Evolutionary conservation across 2,113 vertebrate genomes (phyloP), one percentile per base, ranked within the genome.

Genomic region (Hydropotes inermis): DNA sequence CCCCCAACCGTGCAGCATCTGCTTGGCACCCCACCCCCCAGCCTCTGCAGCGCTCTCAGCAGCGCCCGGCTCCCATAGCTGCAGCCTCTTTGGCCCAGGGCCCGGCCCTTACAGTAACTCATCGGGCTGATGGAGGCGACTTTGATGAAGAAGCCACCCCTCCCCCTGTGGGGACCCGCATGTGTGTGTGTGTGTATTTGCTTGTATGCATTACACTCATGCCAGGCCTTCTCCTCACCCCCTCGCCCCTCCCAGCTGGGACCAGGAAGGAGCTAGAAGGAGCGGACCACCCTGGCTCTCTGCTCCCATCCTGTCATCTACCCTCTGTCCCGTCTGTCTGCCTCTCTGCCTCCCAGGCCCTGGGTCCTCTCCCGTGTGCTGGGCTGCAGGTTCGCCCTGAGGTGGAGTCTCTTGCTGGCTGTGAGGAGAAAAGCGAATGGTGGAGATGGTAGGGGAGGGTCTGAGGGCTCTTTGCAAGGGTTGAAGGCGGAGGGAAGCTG

Each of bases 61-160:
- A 97, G 97, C 57, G 79, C 95, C 97, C 47, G 70, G 97, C 98
- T 98, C 98, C 96, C 96, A 39, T 97, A 97, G 97, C 98, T 98
- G 97, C 98, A 98, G 98, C 98, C 97, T 95, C 45, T 96, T 92
- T 98, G 98, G 98, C 98, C 98, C 96, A 97, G 97, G 98, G 98
- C 98, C 98, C 98, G 95, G 97, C 97, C 98, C 95, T 98, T 98
- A 98, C 97, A 98, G 98, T 98, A 98, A 98, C 98, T 98, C 98
- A 98, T 98, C 91, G 94, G 97, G 98, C 98, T 98, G 98, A 98
- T 98, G 98, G 98, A 98, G 98, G 95, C 96, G 93, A 98, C 98
- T 98, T 98, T 98, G 98, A 98, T 98, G 97, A 98, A 98, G 97
- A 97, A 97, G 95, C 87, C 83, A 91, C 91, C 96, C 98, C 92